Percentiles rank a stretch among this genome's conserved stretches.
Conservation (phyloP, 2,888 invertebrate genomes). For the Microchrysa polita region DNA sequence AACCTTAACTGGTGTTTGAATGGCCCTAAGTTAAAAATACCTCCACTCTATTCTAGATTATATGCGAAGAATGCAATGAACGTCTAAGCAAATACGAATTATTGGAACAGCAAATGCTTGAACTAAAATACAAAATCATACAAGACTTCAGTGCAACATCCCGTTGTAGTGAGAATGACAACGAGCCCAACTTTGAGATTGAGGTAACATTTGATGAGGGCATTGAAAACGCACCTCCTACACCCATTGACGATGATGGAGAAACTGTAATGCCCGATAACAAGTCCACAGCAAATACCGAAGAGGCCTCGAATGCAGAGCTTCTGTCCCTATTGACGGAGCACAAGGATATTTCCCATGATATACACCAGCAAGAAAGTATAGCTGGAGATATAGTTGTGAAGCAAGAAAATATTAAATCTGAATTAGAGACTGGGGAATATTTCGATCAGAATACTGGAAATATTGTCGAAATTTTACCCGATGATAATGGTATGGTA, state of each 20-base stretch:
- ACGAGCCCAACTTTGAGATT: slow-evolving; percentile 54
- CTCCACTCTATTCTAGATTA: slow-evolving; percentile 57
- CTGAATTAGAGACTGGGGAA: slow-evolving; percentile 36
- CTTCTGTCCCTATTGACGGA: slow-evolving; percentile 9
- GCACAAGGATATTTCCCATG: neutral
- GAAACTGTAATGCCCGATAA: neutral
- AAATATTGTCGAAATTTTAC: slow-evolving; percentile 50
- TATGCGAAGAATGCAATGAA: slow-evolving; percentile 77
- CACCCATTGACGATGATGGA: slow-evolving; percentile 54
- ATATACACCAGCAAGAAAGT: neutral
- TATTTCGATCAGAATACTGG: slow-evolving; percentile 47
- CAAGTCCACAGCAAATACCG: neutral
- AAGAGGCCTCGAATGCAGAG: neutral
- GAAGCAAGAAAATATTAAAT: slow-evolving; percentile 26
- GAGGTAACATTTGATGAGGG: slow-evolving; percentile 51
- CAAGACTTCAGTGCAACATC: slow-evolving; percentile 66
- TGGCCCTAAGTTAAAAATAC: too few relatives aligned
- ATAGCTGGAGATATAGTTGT: neutral
- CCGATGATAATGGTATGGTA: slow-evolving; percentile 49
- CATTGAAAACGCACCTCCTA: slow-evolving; percentile 50
- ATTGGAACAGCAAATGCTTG: slow-evolving; percentile 66
- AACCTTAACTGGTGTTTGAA: too few relatives aligned
- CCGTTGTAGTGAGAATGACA: slow-evolving; percentile 45
- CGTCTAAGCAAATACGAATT: slow-evolving; percentile 72
- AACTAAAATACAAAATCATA: slow-evolving; percentile 67